These are phyloP conservation scores for Nematopogon swammerdamellus DNA, from an alignment of 2,888 invertebrate genomes.

Conservation along the genomic window DNA sequence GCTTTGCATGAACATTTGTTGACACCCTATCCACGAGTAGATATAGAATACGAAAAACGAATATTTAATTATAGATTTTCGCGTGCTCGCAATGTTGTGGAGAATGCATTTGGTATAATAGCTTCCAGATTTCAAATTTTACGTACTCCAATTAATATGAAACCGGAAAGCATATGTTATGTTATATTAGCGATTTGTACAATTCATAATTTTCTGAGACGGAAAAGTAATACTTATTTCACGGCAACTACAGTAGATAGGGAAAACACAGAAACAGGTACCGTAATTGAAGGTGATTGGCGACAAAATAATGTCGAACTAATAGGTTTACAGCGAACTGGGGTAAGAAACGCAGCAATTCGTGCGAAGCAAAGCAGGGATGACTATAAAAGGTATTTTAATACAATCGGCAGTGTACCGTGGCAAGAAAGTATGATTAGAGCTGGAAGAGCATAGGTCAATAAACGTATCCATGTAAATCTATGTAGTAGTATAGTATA, in stretches of 20 bases:
- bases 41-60: constrained; percentile 8
- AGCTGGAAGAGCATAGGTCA: constrained; percentile 7
- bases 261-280: background rate
- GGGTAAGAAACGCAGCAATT: constrained; percentile 6
- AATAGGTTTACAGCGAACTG: constrained; percentile 6
- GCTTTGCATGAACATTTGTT: constrained; percentile 9
- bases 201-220: constrained; percentile 8
- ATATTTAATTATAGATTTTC: constrained; percentile 13
- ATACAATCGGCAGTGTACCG: constrained; percentile 8
- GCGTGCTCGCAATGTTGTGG: constrained; percentile 2
- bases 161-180: constrained; percentile 7
- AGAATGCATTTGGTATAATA: constrained; percentile 9
- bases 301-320: constrained; percentile 6
- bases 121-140: constrained; percentile 7
- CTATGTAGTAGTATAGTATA: too few relatives aligned
- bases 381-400: constrained; percentile 9
- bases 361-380: constrained; percentile 8
- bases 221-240: constrained; percentile 7
- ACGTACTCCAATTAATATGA: constrained; percentile 7
- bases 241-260: constrained; percentile 8
- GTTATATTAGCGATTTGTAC: constrained; percentile 7
- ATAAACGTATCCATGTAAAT: constrained; percentile 2
- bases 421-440: constrained; percentile 9
- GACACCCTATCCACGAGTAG: constrained; percentile 10
- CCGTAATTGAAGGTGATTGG: constrained; percentile 5